Evolutionary conservation across 2,888 invertebrate species (phyloP).

Genomic region (Cataglyphis albicans): DNA sequence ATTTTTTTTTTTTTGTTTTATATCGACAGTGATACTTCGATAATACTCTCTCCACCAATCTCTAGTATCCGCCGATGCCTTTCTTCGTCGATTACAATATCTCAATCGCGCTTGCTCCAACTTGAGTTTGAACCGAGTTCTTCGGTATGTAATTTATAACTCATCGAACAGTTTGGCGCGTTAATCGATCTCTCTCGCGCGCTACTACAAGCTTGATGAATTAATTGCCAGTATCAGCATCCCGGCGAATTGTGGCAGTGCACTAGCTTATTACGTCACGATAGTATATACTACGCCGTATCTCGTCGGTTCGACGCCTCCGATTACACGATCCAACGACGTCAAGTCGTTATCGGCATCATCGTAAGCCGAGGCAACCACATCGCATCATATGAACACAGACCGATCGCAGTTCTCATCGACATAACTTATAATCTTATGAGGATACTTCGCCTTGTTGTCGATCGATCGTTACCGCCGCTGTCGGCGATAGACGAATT

Average conservation of each 20-base stretch:
- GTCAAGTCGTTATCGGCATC: conserved; percentile 56
- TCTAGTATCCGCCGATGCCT: not conserved
- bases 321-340: conserved; percentile 53
- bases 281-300: conserved; percentile 27
- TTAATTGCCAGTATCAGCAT: conserved; percentile 69
- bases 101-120: not conserved
- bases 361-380: conserved; percentile 41
- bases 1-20: conserved; percentile 5
- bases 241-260: conserved; percentile 55
- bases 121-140: conserved; percentile 21
- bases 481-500: conserved; percentile 52
- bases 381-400: conserved; percentile 8
- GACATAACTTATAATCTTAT: conserved; percentile 48
- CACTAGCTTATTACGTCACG: conserved; percentile 55
- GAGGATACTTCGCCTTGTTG: conserved; percentile 27
- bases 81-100: conserved; percentile 1
- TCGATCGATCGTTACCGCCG: conserved; percentile 44
- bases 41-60: conserved; percentile 17
- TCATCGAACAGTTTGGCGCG: conserved; percentile 37
- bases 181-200: conserved; percentile 42
- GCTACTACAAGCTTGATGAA: conserved; percentile 62
- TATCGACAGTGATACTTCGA: conserved; percentile 18
- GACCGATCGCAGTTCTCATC: conserved; percentile 40
- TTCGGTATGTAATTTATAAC: conserved; percentile 47
- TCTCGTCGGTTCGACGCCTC: conserved; percentile 54